Percentiles rank a stretch among this genome's conserved stretches.
These are phyloP conservation scores for Campopleginae sp. DNA, from an alignment of 2,888 invertebrate species.

Conservation along the genomic window DNA sequence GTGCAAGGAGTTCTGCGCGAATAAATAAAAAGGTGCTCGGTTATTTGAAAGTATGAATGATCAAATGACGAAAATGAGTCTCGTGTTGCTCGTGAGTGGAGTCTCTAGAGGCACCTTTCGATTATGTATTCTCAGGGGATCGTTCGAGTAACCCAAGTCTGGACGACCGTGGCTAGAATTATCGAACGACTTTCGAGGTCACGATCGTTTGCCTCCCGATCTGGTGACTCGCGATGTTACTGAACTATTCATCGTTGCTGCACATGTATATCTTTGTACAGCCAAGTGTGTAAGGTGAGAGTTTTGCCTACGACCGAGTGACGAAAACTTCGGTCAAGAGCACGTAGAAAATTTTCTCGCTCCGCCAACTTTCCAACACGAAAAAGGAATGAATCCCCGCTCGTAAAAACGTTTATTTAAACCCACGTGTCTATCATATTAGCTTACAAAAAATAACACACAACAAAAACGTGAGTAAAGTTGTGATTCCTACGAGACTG, in stretches of 20 bases:
- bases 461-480: not conserved
- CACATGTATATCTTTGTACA: not conserved
- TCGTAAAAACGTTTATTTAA: constrained; percentile 35
- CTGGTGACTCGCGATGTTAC: constrained; percentile 69
- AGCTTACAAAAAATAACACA: not conserved
- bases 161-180: constrained; percentile 77
- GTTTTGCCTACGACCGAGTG: constrained; percentile 63
- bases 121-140: constrained; percentile 76
- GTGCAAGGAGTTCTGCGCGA: too few species aligned
- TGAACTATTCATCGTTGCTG: constrained; percentile 56
- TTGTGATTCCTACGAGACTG: not conserved
- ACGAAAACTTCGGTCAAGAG: constrained; percentile 66
- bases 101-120: constrained; percentile 19
- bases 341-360: constrained; percentile 75
- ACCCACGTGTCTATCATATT: not conserved
- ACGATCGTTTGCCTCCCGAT: constrained; percentile 73
- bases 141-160: constrained; percentile 72
- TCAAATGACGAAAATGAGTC: constrained; percentile 4
- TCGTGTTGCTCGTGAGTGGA: not conserved
- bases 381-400: constrained; percentile 50
- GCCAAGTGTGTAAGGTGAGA: constrained; percentile 70
- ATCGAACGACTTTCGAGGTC: constrained; percentile 81
- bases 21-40: not conserved
- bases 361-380: constrained; percentile 72
- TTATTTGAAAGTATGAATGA: not conserved